Evolutionary conservation across 2,797 vertebrate species (phyloP), one percentile per base, ranked within the genome.

Genomic region (Meriones psammophilus): DNA sequence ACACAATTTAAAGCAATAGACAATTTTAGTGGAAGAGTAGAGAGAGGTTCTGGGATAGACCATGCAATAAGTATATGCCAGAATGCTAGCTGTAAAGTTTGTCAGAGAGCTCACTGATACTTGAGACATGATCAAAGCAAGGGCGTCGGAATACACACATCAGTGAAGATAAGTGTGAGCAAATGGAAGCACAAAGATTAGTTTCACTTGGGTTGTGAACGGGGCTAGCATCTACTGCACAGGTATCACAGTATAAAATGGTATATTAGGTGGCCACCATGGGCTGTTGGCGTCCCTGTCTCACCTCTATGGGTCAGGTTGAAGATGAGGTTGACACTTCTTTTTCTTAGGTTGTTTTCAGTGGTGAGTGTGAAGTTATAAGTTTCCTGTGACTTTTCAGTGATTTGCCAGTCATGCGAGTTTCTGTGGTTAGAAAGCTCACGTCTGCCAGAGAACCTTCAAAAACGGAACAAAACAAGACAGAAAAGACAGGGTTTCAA

Each of bases 301-400:
- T 98, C 97, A 99, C 98, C 97, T 98, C 96, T 98, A 30, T 98
- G 96, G 80, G 95, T 79, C 86, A 98, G 64, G 94, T 98, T 74
- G 97, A 99, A 98, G 83, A 64, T 6, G 73, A 97, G 42, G 6
- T 0, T 80, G 73, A 96, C 94, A 28, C 95, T 97, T 96, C 96
- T 98, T 68, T 93, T 97, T 92, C 98, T 98, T 30, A 99, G 60
- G 2, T 56, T 0, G 79, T 99, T 99, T 97, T 97, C 94, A 78
- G 98, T 96, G 9, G 50, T 92, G 92, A 99, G 8, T 8, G 97
- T 99, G 80, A 99, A 96, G 94, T 98, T 98, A 71, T 94, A 98
- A 0, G 33, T 92, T 80, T 46, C 94, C 95, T 98, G 98, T 8
- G 91, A 64, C 15, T 92, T 84, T 56, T 88, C 71, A 30, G 77